Base-by-base conservation (phyloP, 2,797 vertebrate species). In the Notolepis coatsorum region DNA sequence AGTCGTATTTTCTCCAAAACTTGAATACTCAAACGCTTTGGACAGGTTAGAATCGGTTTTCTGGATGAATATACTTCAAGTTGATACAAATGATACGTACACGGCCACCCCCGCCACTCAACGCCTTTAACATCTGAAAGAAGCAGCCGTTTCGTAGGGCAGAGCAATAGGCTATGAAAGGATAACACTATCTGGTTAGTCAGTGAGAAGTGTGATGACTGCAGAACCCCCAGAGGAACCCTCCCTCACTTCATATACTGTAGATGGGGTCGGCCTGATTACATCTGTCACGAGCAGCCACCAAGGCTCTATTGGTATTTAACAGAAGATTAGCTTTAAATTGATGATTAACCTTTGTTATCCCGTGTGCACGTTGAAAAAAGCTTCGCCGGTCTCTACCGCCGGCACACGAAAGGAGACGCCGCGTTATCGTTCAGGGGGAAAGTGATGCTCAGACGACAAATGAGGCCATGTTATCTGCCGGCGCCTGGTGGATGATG, bases 261-360 rank as follows among this genome's bases (percentile, higher is more conserved):
- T 51, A 23, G 59, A 81, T 49, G 75, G 72, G 72, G 67, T 73
- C 74, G 68, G 71, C 54, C 66, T 87, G 85, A 92, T 90, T 86
- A 80, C 77, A 86, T 87, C 87, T 53, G 71, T 72, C 84, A 78
- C 49, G 8, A 75, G 73, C 73, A 86, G 76, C 68, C 71, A 31
- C 65, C 65, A 41, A 45, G 79, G 71, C 59, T 84, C 82, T 82
- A 82, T 77, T 81, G 86, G 79, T 89, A 88, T 92, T 92, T 90
- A 89, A 82, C 75, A 63, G n/a, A 86, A 89, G 89, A 93, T 92
- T 88, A 91, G 85, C 81, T 87, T 87, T 81, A 92, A 93, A 93
- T 89, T 88, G 83, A 84, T 80, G 89, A 93, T 91, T 92, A 93
- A 91, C 90, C 86, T 94, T 89, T 92, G 82, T 86, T 91, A 91